Evolutionary conservation across 2,113 vertebrate species (phyloP).

Genomic region (Podarcis cretensis): DNA sequence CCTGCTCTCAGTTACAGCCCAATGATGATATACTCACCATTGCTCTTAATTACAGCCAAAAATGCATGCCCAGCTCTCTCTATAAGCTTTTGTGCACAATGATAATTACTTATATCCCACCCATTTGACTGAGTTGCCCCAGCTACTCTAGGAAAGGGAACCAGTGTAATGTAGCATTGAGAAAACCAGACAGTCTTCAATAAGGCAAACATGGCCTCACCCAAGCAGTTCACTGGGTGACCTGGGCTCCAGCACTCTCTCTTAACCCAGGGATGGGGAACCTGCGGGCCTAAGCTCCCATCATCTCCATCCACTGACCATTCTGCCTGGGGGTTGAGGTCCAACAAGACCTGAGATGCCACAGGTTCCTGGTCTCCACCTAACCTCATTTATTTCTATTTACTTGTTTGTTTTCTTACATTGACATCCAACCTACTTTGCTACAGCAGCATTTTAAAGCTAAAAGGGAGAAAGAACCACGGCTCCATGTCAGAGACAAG

Average conservation of each 20-base stretch:
- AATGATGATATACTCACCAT: no score
- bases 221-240: neutral
- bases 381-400: neutral
- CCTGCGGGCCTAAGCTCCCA: neutral
- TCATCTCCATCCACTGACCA: neutral
- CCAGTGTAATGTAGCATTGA: neutral
- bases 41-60: neutral
- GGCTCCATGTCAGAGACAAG: neutral
- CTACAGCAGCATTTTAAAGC: neutral
- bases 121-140: no score
- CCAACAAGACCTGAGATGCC: neutral
- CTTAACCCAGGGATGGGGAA: neutral
- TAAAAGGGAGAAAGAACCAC: neutral
- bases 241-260: neutral
- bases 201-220: neutral
- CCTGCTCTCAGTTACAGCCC: neutral
- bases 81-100: no score
- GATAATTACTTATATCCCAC: no score
- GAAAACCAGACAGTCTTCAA: neutral
- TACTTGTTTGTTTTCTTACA: neutral
- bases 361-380: neutral
- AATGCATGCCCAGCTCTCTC: neutral
- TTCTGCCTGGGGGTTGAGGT: neutral
- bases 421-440: neutral
- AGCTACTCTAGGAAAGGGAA: no score